These are phyloP conservation scores for Tetramorium parvispinum DNA, from an alignment of 1,140 invertebrate genomes.

Conservation along the genomic window DNA sequence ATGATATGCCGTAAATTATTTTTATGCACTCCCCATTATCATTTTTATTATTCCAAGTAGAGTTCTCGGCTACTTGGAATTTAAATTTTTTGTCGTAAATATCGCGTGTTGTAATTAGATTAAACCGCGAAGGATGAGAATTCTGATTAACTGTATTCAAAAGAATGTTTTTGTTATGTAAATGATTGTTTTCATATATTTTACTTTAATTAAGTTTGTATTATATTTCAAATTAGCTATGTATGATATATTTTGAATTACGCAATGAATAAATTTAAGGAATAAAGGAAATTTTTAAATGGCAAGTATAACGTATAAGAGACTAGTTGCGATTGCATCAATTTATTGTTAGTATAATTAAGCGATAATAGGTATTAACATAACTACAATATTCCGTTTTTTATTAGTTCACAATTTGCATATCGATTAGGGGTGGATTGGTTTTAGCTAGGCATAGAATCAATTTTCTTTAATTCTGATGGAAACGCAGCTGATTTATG, in stretches of 20 bases:
- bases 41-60: constrained; percentile 16
- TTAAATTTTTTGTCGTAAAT: not conserved
- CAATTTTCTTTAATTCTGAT: constrained; percentile 6
- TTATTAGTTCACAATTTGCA: not conserved
- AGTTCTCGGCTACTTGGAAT: not conserved
- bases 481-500: not conserved
- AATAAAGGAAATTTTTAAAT: not conserved
- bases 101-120: not conserved
- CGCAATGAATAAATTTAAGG: not conserved
- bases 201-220: not conserved
- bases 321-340: not conserved
- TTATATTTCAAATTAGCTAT: not conserved
- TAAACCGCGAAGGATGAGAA: not conserved
- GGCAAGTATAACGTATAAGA: not conserved
- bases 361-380: not conserved
- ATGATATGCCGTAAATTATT: constrained; percentile 10
- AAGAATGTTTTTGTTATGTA: not conserved
- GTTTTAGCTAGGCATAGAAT: not conserved
- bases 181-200: not conserved
- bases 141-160: constrained; percentile 4
- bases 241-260: not conserved
- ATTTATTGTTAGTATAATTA: constrained; percentile 1
- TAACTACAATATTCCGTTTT: not conserved
- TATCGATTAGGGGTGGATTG: not conserved
- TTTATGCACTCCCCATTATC: not conserved